Percentiles rank a stretch among this genome's conserved stretches.
Evolutionary conservation across 2,113 vertebrate species (phyloP).

Genomic region (Coptodon bakossiorum): DNA sequence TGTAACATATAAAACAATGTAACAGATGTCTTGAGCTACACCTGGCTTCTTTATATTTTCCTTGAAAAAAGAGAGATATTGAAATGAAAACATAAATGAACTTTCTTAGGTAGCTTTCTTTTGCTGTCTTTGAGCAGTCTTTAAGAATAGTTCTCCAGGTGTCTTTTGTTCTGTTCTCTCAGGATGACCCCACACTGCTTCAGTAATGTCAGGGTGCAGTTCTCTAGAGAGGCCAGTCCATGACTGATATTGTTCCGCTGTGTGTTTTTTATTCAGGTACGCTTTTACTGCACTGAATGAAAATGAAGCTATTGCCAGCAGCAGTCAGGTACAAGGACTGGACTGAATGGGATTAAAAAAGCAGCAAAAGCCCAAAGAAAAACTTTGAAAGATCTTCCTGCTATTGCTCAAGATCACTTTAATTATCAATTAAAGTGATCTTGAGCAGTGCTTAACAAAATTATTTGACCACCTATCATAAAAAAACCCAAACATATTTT

Average conservation of each 20-base stretch:
- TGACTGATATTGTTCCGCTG: not conserved
- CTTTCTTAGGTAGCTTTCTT: fast-evolving
- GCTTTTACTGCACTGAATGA: not conserved
- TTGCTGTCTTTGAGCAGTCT: not conserved
- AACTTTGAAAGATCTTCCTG: not conserved
- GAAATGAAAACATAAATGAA: not conserved
- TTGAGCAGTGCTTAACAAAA: not conserved
- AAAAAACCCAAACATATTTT: not conserved
- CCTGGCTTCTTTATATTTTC: not conserved
- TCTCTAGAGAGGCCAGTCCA: not conserved
- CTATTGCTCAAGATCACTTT: not conserved
- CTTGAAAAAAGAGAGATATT: not conserved
- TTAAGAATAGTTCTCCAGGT: fast-evolving
- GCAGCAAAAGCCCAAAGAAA: not conserved
- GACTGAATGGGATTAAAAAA: not conserved
- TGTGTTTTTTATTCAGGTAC: not conserved
- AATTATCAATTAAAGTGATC: not conserved
- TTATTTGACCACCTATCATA: not conserved
- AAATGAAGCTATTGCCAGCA: not conserved
- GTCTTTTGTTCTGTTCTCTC: not conserved
- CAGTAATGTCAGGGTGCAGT: not conserved
- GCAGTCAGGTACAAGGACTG: not conserved
- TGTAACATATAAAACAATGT: not conserved
- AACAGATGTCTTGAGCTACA: not conserved
- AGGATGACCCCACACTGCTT: not conserved